phyloP scores from a whole-genome alignment of 2,113 vertebrate species.

The Ictalurus furcatus region DNA sequence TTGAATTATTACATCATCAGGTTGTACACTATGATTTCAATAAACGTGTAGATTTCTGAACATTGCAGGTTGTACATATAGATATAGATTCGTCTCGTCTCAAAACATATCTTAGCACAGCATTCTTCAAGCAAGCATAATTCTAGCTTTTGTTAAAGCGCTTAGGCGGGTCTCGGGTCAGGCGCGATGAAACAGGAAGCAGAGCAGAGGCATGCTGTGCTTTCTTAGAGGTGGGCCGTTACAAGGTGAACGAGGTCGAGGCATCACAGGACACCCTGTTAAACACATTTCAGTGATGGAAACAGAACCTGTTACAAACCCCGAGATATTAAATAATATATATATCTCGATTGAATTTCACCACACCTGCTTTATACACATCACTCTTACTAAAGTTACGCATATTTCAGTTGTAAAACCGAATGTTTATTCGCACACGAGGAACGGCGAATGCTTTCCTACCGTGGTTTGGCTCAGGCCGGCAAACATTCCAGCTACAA shows the following conservation, averaged over 20 bases:
- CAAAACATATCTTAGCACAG: not conserved
- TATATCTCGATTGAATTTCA: too few relatives aligned
- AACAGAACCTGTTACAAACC: not conserved
- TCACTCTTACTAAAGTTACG: not conserved
- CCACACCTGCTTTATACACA: not conserved
- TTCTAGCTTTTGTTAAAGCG: not conserved
- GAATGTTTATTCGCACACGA: not conserved
- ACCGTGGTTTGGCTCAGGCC: not conserved
- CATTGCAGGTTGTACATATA: not conserved
- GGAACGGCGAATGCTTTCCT: not conserved
- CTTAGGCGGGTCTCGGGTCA: not conserved
- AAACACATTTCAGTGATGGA: not conserved
- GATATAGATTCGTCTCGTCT: not conserved
- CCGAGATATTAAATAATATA: not conserved
- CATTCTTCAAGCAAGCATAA: not conserved
- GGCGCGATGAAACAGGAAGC: not conserved
- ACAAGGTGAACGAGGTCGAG: constrained; percentile 13
- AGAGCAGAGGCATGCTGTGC: not conserved
- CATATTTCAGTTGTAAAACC: not conserved
- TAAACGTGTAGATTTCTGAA: not conserved
- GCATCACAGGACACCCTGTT: not conserved
- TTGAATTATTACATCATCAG: not conserved
- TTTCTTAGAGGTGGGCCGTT: not conserved
- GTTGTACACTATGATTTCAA: not conserved
- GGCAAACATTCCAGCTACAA: not conserved